A percentile compares a stretch with the other conserved stretches of the same genome.
Conservation (phyloP, 2,113 vertebrate genomes). For the Eublepharis macularius region DNA sequence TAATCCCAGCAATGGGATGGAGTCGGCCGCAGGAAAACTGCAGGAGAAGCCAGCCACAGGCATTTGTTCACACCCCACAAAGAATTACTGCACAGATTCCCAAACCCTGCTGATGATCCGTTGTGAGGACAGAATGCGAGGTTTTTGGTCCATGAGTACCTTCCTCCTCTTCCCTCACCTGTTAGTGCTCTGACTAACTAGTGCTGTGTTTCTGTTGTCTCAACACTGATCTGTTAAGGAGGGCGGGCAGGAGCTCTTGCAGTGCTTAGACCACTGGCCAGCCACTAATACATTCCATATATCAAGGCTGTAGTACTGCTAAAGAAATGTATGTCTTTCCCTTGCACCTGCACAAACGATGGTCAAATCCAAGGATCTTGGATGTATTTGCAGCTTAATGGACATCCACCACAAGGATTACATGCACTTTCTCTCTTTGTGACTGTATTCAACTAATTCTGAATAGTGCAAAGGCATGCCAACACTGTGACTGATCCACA, state of each 20-base stretch:
- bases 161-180: neutral
- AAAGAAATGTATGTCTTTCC: neutral
- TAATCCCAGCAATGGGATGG: no score
- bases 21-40: neutral
- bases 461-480: neutral
- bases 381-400: neutral
- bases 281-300: neutral
- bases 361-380: neutral
- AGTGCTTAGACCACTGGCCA: neutral
- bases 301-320: rapidly evolving
- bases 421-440: neutral
- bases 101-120: neutral
- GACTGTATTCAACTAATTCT: neutral
- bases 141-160: neutral
- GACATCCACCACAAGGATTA: neutral
- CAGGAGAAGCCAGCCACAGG: neutral
- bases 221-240: neutral
- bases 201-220: neutral
- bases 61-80: neutral
- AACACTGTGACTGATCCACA: neutral
- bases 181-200: neutral
- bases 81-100: neutral
- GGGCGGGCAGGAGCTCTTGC: neutral
- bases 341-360: neutral
- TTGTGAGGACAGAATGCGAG: neutral